These are phyloP conservation scores for Crossaster papposus DNA, from an alignment of 53 echinoderm and acorn worm genomes.

Conservation along the genomic window DNA sequence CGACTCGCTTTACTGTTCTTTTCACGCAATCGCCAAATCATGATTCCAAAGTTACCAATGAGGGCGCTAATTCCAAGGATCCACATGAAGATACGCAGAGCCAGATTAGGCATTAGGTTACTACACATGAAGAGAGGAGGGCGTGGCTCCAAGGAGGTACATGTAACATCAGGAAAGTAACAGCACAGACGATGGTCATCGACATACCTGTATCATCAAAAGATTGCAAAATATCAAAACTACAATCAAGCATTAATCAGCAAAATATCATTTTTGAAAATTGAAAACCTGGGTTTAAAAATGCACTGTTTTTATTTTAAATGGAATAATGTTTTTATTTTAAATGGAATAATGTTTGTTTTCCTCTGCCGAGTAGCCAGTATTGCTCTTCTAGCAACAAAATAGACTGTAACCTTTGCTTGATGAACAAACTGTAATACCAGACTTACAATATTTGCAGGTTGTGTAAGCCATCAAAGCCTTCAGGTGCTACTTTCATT, in stretches of 20 bases:
- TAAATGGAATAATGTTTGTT: too few relatives aligned
- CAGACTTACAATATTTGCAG: slow-evolving; percentile 29
- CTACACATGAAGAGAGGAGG: slow-evolving; percentile 63
- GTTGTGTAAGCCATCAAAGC: slow-evolving; percentile 14
- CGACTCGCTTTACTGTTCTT: slow-evolving; percentile 42
- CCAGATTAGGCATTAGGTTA: slow-evolving; percentile 41
- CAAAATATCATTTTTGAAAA: too few relatives aligned
- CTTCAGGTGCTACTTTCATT: not conserved
- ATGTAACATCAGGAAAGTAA: slow-evolving; percentile 26
- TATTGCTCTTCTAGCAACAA: too few relatives aligned
- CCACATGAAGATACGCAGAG: slow-evolving; percentile 58
- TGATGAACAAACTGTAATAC: too few relatives aligned
- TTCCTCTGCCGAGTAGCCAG: too few relatives aligned
- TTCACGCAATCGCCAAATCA: slow-evolving; percentile 47
- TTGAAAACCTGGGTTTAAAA: too few relatives aligned
- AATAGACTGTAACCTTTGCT: too few relatives aligned
- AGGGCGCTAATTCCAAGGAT: slow-evolving; percentile 62
- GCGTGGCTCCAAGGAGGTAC: slow-evolving; percentile 40
- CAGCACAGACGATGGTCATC: slow-evolving; percentile 69
- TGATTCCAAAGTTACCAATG: slow-evolving; percentile 51
- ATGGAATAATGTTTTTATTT: too few relatives aligned
- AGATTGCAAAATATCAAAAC: too few relatives aligned
- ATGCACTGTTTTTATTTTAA: too few relatives aligned
- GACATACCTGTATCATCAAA: slow-evolving; percentile 33
- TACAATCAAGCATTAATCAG: too few relatives aligned